Percentiles rank a stretch among this genome's conserved stretches.
phyloP scores from a whole-genome alignment of 2,888 invertebrate genomes.

The Eristalis pertinax region DNA sequence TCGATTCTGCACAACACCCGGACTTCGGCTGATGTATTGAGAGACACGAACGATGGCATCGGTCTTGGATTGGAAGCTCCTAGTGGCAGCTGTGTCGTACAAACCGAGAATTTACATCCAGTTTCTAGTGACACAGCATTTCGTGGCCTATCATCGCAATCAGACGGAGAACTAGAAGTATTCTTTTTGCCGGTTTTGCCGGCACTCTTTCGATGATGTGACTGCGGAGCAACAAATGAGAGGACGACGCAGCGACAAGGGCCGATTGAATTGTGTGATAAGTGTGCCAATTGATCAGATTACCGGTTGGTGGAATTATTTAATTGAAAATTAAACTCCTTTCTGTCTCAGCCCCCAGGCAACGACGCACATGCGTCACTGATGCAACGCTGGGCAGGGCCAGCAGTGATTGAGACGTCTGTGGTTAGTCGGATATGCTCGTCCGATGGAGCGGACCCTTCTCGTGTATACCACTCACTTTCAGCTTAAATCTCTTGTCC shows the following conservation, averaged over 20 bases:
- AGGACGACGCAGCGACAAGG: neutral
- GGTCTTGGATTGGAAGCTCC: neutral
- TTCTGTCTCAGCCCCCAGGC: too few species aligned
- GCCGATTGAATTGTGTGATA: neutral
- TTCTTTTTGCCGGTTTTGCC: neutral
- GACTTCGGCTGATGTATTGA: constrained; percentile 26
- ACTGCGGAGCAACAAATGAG: neutral
- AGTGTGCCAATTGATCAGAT: neutral
- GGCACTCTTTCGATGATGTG: neutral
- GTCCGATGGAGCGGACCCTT: too few species aligned
- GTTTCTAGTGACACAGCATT: constrained; percentile 3
- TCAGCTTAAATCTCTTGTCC: too few species aligned
- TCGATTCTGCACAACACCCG: constrained; percentile 30
- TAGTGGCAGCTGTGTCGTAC: neutral
- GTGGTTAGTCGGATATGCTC: too few species aligned
- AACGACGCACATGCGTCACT: too few species aligned
- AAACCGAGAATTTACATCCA: neutral
- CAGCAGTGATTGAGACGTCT: too few species aligned
- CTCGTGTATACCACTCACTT: too few species aligned
- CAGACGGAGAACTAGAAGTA: neutral
- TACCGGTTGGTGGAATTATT: neutral
- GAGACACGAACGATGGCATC: constrained; percentile 32
- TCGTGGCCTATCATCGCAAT: constrained; percentile 26
- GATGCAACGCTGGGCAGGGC: too few species aligned
- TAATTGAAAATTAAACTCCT: too few species aligned